Evolutionary conservation across 2,888 invertebrate species (phyloP).

Genomic region (Creontiades dilutus): DNA sequence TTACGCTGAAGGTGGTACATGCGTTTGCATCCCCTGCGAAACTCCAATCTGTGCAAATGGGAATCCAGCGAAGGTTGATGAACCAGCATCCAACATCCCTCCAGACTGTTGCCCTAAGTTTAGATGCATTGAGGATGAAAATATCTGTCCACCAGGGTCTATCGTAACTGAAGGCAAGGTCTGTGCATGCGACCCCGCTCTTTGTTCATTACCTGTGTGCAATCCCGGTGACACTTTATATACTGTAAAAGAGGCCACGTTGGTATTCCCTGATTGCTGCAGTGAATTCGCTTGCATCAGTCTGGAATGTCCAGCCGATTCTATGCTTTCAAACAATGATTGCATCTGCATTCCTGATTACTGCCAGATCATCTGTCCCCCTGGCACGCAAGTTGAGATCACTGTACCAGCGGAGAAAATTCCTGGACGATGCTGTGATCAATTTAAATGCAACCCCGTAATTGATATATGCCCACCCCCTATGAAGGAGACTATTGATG

Average conservation of each 20-base stretch:
- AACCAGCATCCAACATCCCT: neutral
- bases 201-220: neutral
- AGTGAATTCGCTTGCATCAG: neutral
- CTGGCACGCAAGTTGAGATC: neutral
- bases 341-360: neutral
- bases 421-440: neutral
- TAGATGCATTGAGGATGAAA: no score
- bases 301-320: constrained; percentile 1
- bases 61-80: neutral
- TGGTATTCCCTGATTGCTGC: constrained; percentile 13
- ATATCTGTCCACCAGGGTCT: no score
- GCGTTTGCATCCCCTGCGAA: neutral
- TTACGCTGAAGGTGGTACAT: neutral
- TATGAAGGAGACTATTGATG: no score
- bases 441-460: no score
- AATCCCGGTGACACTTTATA: neutral
- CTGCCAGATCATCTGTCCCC: neutral
- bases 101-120: neutral
- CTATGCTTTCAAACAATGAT: neutral
- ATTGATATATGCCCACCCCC: no score
- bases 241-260: neutral
- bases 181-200: neutral
- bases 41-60: neutral
- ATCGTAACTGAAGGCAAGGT: no score
- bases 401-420: neutral